Evolutionary conservation across 2,797 vertebrate genomes (phyloP).

Genomic region (Odontamblyopus rebecca): DNA sequence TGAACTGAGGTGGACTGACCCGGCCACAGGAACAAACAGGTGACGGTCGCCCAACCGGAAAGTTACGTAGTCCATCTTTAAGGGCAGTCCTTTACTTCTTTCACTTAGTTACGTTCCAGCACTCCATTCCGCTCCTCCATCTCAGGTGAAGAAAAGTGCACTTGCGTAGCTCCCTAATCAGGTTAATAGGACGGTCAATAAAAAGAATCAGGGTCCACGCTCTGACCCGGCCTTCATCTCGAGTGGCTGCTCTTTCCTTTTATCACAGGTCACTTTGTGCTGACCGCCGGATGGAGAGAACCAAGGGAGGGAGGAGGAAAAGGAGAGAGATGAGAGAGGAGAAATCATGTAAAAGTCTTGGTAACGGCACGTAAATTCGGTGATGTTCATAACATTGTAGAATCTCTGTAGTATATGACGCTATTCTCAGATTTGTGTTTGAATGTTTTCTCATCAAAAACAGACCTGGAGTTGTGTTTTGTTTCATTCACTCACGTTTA

Average conservation of each 20-base stretch:
- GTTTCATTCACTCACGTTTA: too few relatives aligned
- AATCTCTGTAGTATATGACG: too few relatives aligned
- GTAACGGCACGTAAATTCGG: too few relatives aligned
- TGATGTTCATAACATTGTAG: neutral
- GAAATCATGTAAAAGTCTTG: neutral
- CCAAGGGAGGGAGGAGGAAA: neutral
- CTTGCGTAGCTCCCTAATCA: neutral
- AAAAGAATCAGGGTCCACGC: neutral
- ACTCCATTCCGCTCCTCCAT: neutral
- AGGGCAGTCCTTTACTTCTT: too few relatives aligned
- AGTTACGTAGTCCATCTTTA: too few relatives aligned
- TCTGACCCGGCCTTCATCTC: neutral
- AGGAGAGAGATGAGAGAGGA: neutral
- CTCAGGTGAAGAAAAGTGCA: constrained; percentile 2
- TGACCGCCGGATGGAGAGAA: neutral
- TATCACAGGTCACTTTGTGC: neutral
- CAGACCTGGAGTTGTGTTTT: too few relatives aligned
- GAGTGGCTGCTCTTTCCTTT: neutral
- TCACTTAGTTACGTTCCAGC: too few relatives aligned
- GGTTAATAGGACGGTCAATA: neutral
- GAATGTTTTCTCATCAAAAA: too few relatives aligned
- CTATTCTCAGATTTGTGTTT: too few relatives aligned
- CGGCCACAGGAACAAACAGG: too few relatives aligned
- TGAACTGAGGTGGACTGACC: too few relatives aligned
- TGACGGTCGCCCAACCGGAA: too few relatives aligned